Evolutionary conservation across 2,888 invertebrate species (phyloP), one percentile per base, ranked within the genome.

Genomic region (Xestia c-nigrum): DNA sequence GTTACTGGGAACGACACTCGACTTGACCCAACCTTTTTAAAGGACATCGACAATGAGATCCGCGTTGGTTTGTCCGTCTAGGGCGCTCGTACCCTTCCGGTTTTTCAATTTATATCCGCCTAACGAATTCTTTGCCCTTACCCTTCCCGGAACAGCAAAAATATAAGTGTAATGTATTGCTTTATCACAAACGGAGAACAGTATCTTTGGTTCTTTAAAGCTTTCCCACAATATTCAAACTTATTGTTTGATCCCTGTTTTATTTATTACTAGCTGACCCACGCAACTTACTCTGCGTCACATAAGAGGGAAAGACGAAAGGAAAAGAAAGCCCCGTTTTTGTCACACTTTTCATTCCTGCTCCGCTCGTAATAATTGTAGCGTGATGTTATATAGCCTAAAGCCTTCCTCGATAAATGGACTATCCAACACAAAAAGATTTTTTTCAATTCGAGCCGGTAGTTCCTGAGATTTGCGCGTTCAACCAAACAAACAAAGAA

Each of bases 11-110:
- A 64, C 57, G 14, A 57, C 31, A 68, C 57, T 38, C 46, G 40
- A 10, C 70, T 72, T 72, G 72, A 57, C 65, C 38, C 78, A 57
- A 78, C 73, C 59, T 52, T 80, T 72, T 59, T 66, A 38, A 80
- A 80, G 65, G 14, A 66, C 65, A 66, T 78, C 19, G 9, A 31
- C 73, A 73, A 72, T 72, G 59, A 24, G 21, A 78, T 64, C n/a
- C 3, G 43, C 38, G n/a, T 38, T 19, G n/a, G 31, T 76, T 64
- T 21, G 47, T 71, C 61, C n/a, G 40, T 47, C 40, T 47, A 40
- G 6, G 7, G n/a, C 1, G 65, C 6, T 31, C 16, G 7, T 59
- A 38, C 59, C 80, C 40, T 80, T 61, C n/a, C 14, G 52, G 9
- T n/a, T 52, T 66, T 38, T 21, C 65, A 7, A 59, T 46, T 50